Conservation (phyloP, 2,888 invertebrate genomes). For the Lycophotia porphyrea region DNA sequence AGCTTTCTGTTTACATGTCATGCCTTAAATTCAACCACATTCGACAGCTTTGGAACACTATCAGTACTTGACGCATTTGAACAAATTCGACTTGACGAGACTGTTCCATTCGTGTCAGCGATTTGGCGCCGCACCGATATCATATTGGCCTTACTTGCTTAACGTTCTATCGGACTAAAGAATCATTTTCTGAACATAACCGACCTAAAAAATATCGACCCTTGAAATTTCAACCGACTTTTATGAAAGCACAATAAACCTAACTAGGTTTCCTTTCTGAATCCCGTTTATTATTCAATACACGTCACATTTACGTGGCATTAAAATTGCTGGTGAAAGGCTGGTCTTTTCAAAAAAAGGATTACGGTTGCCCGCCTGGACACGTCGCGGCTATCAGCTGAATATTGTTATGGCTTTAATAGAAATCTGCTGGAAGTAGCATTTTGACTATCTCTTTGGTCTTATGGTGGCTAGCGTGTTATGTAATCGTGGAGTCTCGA, state of each 20-base stretch:
- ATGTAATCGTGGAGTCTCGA: not conserved
- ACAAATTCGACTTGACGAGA: not conserved
- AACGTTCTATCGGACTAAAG: not conserved
- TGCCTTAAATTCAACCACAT: not conserved
- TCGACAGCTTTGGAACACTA: too few relatives aligned
- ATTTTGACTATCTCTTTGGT: not conserved
- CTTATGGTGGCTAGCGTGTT: too few relatives aligned
- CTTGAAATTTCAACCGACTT: not conserved
- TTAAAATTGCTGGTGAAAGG: constrained; percentile 43
- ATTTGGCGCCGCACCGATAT: not conserved
- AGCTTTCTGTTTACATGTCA: not conserved
- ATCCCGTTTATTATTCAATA: constrained; percentile 54
- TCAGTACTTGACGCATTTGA: not conserved
- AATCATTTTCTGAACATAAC: not conserved
- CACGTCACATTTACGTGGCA: constrained; percentile 51
- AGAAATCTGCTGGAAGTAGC: constrained; percentile 17
- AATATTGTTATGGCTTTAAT: constrained; percentile 27
- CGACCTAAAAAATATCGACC: not conserved
- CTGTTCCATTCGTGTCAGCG: not conserved
- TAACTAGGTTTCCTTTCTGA: constrained; percentile 16
- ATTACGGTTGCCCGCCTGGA: constrained; percentile 20
- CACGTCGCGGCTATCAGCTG: constrained; percentile 32
- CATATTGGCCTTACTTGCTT: not conserved
- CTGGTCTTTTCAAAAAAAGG: constrained; percentile 38
- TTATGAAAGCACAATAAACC: constrained; percentile 31